Percentiles rank a stretch among this genome's conserved stretches.
These are phyloP conservation scores for Siniperca undulata DNA, from an alignment of 2,797 vertebrate species.

Conservation along the genomic window DNA sequence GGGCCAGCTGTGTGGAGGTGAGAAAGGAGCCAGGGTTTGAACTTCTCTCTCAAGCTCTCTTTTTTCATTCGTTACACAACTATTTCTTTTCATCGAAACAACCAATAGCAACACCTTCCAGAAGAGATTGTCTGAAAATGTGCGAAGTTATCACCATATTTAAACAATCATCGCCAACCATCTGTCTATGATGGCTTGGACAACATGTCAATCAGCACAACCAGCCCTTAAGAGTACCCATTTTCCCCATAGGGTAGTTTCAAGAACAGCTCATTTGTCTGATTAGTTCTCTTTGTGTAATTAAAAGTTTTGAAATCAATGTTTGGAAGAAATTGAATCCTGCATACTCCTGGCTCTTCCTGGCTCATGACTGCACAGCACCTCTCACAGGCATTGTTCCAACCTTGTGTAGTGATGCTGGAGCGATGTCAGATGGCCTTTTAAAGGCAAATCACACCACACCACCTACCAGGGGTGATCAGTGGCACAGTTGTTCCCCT, in stretches of 20 bases:
- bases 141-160: too few relatives aligned
- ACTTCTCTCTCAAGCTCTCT: too few relatives aligned
- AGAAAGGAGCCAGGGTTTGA: neutral
- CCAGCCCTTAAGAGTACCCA: neutral
- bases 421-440: constrained; percentile 26
- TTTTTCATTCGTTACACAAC: too few relatives aligned
- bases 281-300: constrained; percentile 26
- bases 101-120: too few relatives aligned
- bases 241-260: neutral
- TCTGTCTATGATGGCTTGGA: neutral
- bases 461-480: constrained; percentile 35
- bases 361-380: neutral
- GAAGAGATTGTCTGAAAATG: too few relatives aligned
- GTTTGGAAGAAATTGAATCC: neutral
- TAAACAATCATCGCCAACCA: too few relatives aligned
- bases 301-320: constrained; percentile 20
- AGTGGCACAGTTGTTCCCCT: constrained; percentile 25
- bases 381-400: neutral
- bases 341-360: neutral
- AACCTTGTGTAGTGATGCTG: neutral
- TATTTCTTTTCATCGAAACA: neutral
- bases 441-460: constrained; percentile 27
- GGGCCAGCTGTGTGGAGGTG: neutral
- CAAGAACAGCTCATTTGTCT: constrained; percentile 6
- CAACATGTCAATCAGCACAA: neutral